phyloP scores from a whole-genome alignment of 2,888 invertebrate genomes.

The Apotomis capreana region DNA sequence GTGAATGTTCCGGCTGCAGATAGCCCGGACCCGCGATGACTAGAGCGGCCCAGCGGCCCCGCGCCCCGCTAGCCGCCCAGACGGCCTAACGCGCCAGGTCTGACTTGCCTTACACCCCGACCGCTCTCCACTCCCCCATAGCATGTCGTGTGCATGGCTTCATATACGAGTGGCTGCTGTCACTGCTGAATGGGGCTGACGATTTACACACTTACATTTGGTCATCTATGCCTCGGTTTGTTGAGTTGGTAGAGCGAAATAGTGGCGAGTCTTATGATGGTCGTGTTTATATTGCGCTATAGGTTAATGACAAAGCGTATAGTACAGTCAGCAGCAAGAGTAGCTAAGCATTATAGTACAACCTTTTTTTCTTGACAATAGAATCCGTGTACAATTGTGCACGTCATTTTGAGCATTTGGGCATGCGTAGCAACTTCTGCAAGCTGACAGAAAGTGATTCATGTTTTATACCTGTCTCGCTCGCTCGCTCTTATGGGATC shows the following conservation, averaged over 20 bases:
- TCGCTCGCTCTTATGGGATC: too few relatives aligned
- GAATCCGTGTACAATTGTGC: too few relatives aligned
- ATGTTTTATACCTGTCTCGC: too few relatives aligned
- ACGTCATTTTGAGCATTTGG: too few relatives aligned
- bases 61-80: conserved; percentile 72
- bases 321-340: too few relatives aligned
- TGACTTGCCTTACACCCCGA: conserved; percentile 53
- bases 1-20: conserved; percentile 58
- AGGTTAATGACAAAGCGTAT: too few relatives aligned
- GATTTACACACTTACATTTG: not conserved
- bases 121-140: not conserved
- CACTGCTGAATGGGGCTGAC: not conserved
- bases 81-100: conserved; percentile 74
- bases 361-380: too few relatives aligned
- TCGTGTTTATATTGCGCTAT: too few relatives aligned
- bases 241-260: not conserved
- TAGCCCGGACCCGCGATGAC: conserved; percentile 82
- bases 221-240: not conserved
- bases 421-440: too few relatives aligned
- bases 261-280: not conserved
- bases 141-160: conserved; percentile 38
- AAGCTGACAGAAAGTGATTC: too few relatives aligned
- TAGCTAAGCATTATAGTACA: too few relatives aligned
- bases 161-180: not conserved
- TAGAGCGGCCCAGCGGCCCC: conserved; percentile 79